Percentiles rank a stretch among this genome's conserved stretches.
Evolutionary conservation across 2,797 vertebrate genomes (phyloP).

Genomic region (Potorous gilbertii): DNA sequence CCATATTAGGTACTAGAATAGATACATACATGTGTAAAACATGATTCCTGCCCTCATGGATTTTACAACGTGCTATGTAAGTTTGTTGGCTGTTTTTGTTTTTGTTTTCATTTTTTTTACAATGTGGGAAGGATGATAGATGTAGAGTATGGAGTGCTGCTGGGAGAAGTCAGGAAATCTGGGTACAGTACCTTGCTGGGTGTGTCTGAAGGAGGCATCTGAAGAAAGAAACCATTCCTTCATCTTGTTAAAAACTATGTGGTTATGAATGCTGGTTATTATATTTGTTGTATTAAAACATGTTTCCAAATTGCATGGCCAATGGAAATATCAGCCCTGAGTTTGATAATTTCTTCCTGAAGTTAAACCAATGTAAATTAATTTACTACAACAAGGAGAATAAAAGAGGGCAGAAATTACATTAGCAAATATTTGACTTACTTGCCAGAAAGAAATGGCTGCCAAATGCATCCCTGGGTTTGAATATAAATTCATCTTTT

Average conservation of each 20-base stretch:
- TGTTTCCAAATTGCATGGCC: neutral
- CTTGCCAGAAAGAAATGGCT: neutral
- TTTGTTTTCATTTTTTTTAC: too few relatives aligned
- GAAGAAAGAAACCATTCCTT: neutral
- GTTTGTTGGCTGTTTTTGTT: too few relatives aligned
- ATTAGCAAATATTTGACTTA: neutral
- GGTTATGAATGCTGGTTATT: neutral
- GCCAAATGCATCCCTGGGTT: neutral
- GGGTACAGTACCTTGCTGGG: neutral
- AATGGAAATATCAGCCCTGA: neutral
- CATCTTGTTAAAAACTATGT: neutral
- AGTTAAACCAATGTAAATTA: neutral
- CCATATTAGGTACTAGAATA: too few relatives aligned
- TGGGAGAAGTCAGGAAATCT: too few relatives aligned
- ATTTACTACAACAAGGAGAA: neutral
- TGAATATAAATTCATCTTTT: neutral
- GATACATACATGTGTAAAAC: too few relatives aligned
- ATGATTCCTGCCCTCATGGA: too few relatives aligned
- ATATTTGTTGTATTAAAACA: neutral
- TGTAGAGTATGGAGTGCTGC: too few relatives aligned
- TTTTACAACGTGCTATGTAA: too few relatives aligned
- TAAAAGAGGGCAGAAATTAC: neutral
- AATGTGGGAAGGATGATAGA: too few relatives aligned
- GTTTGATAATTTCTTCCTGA: neutral
- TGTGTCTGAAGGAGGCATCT: neutral